Evolutionary conservation across 2,888 invertebrate species (phyloP).

Genomic region (Parapristionchus giblindavisi): DNA sequence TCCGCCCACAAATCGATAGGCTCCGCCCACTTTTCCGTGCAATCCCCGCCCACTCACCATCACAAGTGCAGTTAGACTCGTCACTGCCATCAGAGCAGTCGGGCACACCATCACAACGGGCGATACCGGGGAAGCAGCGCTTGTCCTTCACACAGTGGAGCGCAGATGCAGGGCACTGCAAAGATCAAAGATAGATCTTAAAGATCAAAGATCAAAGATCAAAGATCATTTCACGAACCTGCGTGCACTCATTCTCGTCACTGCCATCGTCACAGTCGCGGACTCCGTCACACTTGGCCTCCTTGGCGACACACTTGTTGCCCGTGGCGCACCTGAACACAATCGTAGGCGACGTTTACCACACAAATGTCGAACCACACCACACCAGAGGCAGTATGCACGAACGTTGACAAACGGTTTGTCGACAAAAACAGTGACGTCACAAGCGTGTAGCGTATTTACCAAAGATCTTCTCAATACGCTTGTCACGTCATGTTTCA

Average conservation of each 20-base stretch:
- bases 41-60: too few relatives aligned
- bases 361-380: background rate
- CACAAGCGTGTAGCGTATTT: too few relatives aligned
- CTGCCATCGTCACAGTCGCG: constrained; percentile 55
- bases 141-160: constrained; percentile 52
- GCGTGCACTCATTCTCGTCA: constrained; percentile 55
- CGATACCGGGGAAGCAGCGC: constrained; percentile 49
- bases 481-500: too few relatives aligned
- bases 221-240: constrained; percentile 19
- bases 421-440: too few relatives aligned
- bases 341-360: too few relatives aligned
- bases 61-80: constrained; percentile 58
- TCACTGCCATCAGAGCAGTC: constrained; percentile 62
- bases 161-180: constrained; percentile 44
- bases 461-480: too few relatives aligned
- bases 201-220: background rate
- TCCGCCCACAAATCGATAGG: too few relatives aligned
- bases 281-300: constrained; percentile 53
- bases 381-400: too few relatives aligned
- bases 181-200: background rate
- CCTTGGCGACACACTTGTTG: constrained; percentile 45
- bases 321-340: constrained; percentile 28
- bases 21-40: background rate
- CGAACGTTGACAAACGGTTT: too few relatives aligned
- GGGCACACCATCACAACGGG: constrained; percentile 57